Evolutionary conservation across 2,797 vertebrate genomes (phyloP), one percentile per base, ranked within the genome.

Genomic region (Gymnocypris eckloni): DNA sequence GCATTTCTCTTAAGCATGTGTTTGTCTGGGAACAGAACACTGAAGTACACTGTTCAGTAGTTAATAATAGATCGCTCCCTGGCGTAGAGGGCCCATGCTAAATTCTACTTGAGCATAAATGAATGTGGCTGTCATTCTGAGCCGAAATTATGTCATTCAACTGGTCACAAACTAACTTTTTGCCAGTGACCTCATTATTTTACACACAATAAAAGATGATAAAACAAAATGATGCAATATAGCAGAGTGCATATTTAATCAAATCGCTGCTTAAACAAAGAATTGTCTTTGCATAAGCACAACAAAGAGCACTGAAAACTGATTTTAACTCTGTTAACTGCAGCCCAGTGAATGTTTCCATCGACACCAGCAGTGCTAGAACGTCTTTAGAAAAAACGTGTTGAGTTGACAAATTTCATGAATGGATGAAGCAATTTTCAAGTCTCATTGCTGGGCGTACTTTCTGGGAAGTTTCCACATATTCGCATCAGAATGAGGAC

Each of bases 381-480:
- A 54, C 33, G 0, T 61, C 22, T 79, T 43, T 3, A 59, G 12
- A 41, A 16, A 16, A 45, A 78, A 61, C 4, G 54, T 59, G 76
- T 61, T 41, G 37, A 18, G 54, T 25, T 61, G 54, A 25, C 54
- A 43, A 41, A 78, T 59, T 28, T 37, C n/a, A 4, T 16, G 52
- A 56, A 56, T 37, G 50, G 28, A 56, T 77, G 33, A 77, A 77
- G 3, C 52, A 22, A 77, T 77, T 56, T 77, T 56, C 52, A 67
- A 56, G 80, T 82, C 33, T 82, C 67, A 41, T 54, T 16, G 50
- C 50, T 18, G 33, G 67, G 22, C 1, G 37, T 71, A 28, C 33
- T 71, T 82, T 82, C 66, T 71, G 80, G 66, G 33, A 82, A 56
- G 80, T 41, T 54, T 41, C 7, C 28, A 77, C 28, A 56, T 22